A percentile compares a stretch with the other conserved stretches of the same genome.
These are phyloP conservation scores for Morus bassanus DNA, from an alignment of 2,797 vertebrate genomes.

Conservation along the genomic window DNA sequence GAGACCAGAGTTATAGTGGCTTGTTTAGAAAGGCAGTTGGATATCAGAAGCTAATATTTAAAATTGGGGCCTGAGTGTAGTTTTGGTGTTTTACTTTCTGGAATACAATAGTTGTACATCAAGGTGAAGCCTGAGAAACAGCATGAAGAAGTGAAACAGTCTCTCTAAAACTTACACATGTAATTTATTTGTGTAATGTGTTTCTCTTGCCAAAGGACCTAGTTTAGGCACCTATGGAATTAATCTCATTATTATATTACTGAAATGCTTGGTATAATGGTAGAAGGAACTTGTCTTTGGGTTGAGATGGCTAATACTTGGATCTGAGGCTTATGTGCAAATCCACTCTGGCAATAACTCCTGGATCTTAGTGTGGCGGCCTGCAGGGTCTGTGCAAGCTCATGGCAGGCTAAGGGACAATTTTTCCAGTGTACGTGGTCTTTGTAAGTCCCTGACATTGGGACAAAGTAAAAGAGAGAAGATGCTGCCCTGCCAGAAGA, in stretches of 20 bases:
- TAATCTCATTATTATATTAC: background rate
- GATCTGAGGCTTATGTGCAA: background rate
- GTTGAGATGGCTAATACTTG: background rate
- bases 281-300: background rate
- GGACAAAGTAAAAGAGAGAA: background rate
- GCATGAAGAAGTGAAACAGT: background rate
- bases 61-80: background rate
- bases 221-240: background rate
- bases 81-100: background rate
- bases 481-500: background rate
- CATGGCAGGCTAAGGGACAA: background rate
- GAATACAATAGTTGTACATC: background rate
- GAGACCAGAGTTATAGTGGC: background rate
- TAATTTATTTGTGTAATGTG: background rate
- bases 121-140: background rate
- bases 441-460: background rate
- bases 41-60: background rate
- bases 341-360: background rate
- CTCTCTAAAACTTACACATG: background rate
- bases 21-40: background rate
- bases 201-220: background rate
- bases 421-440: background rate
- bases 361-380: accelerated
- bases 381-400: accelerated
- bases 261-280: background rate